Conservation (phyloP, 2,113 vertebrate species). For the Plotosus lineatus region DNA sequence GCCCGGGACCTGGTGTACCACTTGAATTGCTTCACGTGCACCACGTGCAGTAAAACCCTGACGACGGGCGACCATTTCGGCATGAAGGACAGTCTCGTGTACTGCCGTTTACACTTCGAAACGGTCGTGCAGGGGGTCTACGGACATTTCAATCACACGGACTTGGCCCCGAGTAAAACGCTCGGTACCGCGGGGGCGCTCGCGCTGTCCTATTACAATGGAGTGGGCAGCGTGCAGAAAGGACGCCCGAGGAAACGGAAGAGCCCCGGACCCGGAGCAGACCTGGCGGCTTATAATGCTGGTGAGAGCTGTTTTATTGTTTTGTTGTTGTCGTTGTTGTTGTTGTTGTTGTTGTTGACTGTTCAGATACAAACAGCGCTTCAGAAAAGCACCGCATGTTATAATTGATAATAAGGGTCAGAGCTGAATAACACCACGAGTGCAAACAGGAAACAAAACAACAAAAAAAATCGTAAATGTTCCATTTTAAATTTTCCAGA, state of each 20-base stretch:
- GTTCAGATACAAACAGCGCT: not conserved
- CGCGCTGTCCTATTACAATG: constrained; percentile 97
- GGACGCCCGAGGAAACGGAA: constrained; percentile 95
- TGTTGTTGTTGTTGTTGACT: not conserved
- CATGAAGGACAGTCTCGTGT: constrained; percentile 99
- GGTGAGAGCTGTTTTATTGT: constrained; percentile 72
- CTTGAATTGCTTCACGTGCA: constrained; percentile 98
- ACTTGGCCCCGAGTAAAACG: constrained; percentile 87
- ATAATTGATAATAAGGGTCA: not conserved
- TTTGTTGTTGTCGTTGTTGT: not conserved
- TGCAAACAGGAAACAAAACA: not conserved
- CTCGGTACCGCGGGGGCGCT: constrained; percentile 85
- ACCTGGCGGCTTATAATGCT: constrained; percentile 95
- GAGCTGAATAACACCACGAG: not conserved
- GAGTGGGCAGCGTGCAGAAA: constrained; percentile 95
- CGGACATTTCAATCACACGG: constrained; percentile 92
- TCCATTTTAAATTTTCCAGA: too few species aligned
- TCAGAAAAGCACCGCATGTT: not conserved
- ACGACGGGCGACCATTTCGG: constrained; percentile 98
- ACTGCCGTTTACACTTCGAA: constrained; percentile 98
- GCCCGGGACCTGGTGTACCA: constrained; percentile 98
- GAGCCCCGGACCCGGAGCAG: constrained; percentile 91
- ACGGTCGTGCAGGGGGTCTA: constrained; percentile 96
- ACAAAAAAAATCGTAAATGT: too few species aligned
- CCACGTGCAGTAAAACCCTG: constrained; percentile 97